A percentile compares a stretch with the other conserved stretches of the same genome.
Evolutionary conservation across 2,797 vertebrate species (phyloP).

Genomic region (Cirrhinus mrigala): DNA sequence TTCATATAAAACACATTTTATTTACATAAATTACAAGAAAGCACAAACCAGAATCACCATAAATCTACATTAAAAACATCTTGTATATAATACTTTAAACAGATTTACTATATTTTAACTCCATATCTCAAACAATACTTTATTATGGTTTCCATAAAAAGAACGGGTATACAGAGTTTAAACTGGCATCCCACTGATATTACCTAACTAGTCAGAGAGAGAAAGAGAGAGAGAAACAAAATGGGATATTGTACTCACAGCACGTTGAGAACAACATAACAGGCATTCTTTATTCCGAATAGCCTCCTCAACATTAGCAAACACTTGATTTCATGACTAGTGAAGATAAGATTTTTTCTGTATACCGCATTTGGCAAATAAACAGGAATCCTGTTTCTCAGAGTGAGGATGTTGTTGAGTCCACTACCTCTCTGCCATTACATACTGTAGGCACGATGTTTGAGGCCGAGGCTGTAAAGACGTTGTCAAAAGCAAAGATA

Average conservation of each 20-base stretch:
- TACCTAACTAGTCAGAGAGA: conserved; percentile 66
- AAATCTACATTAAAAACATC: conserved; percentile 78
- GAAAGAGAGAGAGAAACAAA: conserved; percentile 56
- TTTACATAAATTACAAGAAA: conserved; percentile 90
- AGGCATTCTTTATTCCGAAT: conserved; percentile 72
- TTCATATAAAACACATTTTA: conserved; percentile 81
- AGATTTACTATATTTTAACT: conserved; percentile 74
- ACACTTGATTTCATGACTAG: conserved; percentile 75
- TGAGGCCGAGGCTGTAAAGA: conserved; percentile 77
- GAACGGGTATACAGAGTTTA: conserved; percentile 69
- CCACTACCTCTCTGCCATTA: conserved; percentile 88
- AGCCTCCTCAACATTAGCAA: conserved; percentile 75
- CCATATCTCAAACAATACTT: conserved; percentile 69
- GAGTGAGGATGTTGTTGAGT: conserved; percentile 88
- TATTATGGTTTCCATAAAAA: conserved; percentile 68
- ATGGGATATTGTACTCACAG: conserved; percentile 78
- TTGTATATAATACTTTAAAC: conserved; percentile 76
- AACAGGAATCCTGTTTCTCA: conserved; percentile 72
- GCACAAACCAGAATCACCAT: conserved; percentile 74
- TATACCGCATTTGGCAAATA: conserved; percentile 76
- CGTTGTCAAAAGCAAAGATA: conserved; percentile 1
- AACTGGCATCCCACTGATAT: conserved; percentile 64
- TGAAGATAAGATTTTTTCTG: conserved; percentile 73
- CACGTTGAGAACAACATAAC: conserved; percentile 77
- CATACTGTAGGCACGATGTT: conserved; percentile 86